Base-by-base conservation (phyloP, 2,113 vertebrate genomes). In the Malaclemys terrapin region DNA sequence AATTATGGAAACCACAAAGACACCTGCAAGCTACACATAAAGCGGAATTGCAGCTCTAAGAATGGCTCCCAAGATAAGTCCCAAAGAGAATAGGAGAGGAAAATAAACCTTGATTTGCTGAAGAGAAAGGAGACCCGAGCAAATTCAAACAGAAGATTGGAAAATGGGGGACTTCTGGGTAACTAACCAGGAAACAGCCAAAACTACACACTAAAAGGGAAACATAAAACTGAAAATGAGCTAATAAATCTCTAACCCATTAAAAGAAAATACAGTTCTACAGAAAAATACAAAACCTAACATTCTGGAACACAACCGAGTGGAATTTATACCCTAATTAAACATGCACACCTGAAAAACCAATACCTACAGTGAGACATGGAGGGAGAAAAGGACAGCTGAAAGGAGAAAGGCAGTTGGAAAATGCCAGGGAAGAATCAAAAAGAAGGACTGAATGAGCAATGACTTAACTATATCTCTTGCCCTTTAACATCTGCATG, bases 241-340 rank as follows among this genome's bases (percentile, higher is more conserved):
- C 92, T 95, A 79, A 96, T 94, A 97, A 96, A 97, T 97, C 92
- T 95, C 89, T 94, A 95, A 87, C 93, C 94, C 94, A 95, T 94
- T 96, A 94, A 97, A 93, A 96, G 95, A 93, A 76, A 82, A 96
- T 89, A 96, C 91, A 92, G 85, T 91, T 96, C 96, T 95, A 96
- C 92, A 95, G 96, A 96, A 97, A 97, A 97, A 97, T 96, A 97
- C 97, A 97, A 93, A 95, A 22, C 17, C n/a, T 90, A 97, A 93
- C 94, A 88, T 72, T 87, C 93, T 89, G 89, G 93, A 89, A 76
- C 84, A 95, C 76, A 95, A 91, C 86, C 78, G 76, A 96, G 86
- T 50, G 76, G 92, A 87, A 96, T 96, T 97, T 96, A 96, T 85
- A 92, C 91, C 72, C 86, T 93, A 95, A 96, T 96, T 96, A 95